phyloP scores from a whole-genome alignment of 2,113 vertebrate species.

The Motacilla alba region DNA sequence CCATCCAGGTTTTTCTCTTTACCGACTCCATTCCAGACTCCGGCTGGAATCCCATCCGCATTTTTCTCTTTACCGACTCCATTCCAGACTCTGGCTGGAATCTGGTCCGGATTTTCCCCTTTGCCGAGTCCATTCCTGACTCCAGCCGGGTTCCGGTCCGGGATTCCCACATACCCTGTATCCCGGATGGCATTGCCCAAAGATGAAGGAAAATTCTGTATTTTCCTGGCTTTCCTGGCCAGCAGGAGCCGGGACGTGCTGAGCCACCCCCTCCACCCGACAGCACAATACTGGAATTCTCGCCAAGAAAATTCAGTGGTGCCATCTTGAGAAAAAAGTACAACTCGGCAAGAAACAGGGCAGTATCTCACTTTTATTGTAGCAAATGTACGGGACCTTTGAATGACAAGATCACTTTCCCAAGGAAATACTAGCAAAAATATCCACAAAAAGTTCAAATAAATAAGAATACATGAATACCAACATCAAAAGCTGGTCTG shows the following conservation, averaged over 20 bases:
- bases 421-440: slow-evolving; percentile 14
- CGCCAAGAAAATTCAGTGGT: neutral
- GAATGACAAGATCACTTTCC: slow-evolving; percentile 8
- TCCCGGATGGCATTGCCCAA: neutral
- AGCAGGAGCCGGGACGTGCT: neutral
- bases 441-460: neutral
- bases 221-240: neutral
- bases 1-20: neutral
- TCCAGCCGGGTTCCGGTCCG: rapidly evolving
- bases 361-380: slow-evolving; percentile 16
- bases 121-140: rapidly evolving
- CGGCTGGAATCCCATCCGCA: rapidly evolving
- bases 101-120: rapidly evolving
- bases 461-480: neutral
- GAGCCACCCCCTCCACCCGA: neutral
- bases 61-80: neutral
- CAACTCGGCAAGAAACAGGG: neutral
- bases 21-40: rapidly evolving
- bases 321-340: neutral
- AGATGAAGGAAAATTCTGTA: rapidly evolving
- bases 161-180: neutral
- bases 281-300: rapidly evolving
- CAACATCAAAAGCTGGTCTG: neutral
- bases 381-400: neutral
- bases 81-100: rapidly evolving